phyloP scores from a whole-genome alignment of 1,140 invertebrate species.

The Monochamus saltuarius region DNA sequence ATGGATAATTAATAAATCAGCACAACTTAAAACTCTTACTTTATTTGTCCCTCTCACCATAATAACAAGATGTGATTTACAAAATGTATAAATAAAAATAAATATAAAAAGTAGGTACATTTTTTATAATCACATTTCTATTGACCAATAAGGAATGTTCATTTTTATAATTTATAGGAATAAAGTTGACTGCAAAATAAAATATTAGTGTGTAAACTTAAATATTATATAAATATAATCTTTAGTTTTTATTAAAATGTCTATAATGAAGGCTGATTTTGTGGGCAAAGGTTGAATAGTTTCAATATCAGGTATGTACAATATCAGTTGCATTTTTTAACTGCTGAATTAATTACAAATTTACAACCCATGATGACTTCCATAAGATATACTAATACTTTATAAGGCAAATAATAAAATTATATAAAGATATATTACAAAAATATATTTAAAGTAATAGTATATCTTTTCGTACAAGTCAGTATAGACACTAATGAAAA shows the following conservation, averaged over 20 bases:
- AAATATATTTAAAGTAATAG: no score
- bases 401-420: no score
- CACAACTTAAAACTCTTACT: constrained; percentile 19
- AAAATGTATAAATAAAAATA: constrained; percentile 22
- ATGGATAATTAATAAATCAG: no score
- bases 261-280: neutral
- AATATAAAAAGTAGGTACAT: constrained; percentile 20
- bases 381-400: no score
- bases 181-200: neutral
- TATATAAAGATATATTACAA: no score
- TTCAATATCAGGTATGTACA: neutral
- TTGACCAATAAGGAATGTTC: constrained; percentile 14
- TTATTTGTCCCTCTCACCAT: constrained; percentile 23
- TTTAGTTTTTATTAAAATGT: neutral
- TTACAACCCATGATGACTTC: no score
- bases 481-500: no score
- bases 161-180: constrained; percentile 1
- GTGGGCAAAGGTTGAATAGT: neutral
- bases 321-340: neutral
- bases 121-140: constrained; percentile 9
- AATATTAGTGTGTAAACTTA: neutral
- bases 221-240: neutral
- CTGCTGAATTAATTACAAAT: no score
- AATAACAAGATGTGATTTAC: constrained; percentile 22
- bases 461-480: no score